Base-by-base conservation (phyloP, 2,888 invertebrate species). In the Carabus problematicus region DNA sequence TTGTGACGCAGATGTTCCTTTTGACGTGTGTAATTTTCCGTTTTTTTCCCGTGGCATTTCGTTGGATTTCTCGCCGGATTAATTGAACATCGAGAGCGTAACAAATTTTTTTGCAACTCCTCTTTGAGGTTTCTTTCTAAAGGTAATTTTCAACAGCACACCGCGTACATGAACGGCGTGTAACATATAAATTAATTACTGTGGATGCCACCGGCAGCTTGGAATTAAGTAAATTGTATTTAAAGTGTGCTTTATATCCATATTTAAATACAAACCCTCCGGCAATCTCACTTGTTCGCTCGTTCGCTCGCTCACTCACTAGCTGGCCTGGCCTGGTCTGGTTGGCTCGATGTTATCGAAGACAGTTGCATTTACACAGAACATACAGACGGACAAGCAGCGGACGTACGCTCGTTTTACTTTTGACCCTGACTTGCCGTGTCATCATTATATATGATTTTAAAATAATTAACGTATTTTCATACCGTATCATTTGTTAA, bases 141-240 rank as follows among this genome's bases (percentile, higher is more conserved):
- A 63, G 40, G 29, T 49, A 47, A 45, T 45, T 45, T 45, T 45
- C 12, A 12, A 29, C 39, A 52, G 16, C n/a, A 12, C 7, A 45
- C 14, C 11, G 14, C 11, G 45, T 12, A 45, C 7, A 45, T 14
- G 8, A 7, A 7, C 4, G 12, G 9, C 42, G 62, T 49, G 29
- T 43, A 52, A 56, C 45, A 64, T 64, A 56, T 39, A 64, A 45
- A 49, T 56, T 66, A 66, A 66, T 66, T 59, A 58, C 66, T 41
- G 66, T 56, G 19, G 47, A 55, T 9, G 58, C 66, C 66, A n/a
- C 58, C 58, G 47, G 66, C 29, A 29, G 29, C 58, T 19, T 45
- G 49, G 40, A 63, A 66, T 66, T 66, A 59, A 66, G 58, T 66
- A 66, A 66, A 66, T 66, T 66, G 66, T 66, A 66, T 59, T 66